These are phyloP conservation scores for Mastomys coucha DNA, from an alignment of 2,113 vertebrate species.

Conservation along the genomic window DNA sequence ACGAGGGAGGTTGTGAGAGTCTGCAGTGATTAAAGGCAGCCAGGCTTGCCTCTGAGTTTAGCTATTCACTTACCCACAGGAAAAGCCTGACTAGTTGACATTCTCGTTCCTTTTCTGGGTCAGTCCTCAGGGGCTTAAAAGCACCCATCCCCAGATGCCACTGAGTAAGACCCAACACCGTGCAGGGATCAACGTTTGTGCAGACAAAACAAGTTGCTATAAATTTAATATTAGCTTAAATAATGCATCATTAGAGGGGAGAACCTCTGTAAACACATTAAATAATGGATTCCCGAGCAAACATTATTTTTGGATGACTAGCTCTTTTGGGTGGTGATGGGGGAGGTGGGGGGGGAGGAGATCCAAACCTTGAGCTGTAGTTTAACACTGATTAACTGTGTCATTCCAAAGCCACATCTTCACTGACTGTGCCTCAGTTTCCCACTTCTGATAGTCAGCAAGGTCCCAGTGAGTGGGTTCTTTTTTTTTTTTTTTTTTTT, in stretches of 20 bases:
- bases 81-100: slow-evolving; percentile 25
- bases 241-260: slow-evolving; percentile 74
- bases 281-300: slow-evolving; percentile 73
- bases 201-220: slow-evolving; percentile 66
- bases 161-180: neutral
- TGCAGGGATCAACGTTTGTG: slow-evolving; percentile 36
- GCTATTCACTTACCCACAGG: neutral
- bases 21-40: neutral
- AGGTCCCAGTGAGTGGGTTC: neutral
- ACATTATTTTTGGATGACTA: slow-evolving; percentile 64
- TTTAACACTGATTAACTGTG: neutral
- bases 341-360: neutral
- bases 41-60: neutral
- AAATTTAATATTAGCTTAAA: slow-evolving; percentile 79
- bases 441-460: neutral
- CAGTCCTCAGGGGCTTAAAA: slow-evolving; percentile 48
- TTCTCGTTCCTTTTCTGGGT: slow-evolving; percentile 43
- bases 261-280: slow-evolving; percentile 72
- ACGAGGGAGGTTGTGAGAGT: neutral
- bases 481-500: neutral
- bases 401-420: neutral
- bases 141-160: neutral
- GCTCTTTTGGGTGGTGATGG: slow-evolving; percentile 36
- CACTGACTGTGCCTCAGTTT: neutral
- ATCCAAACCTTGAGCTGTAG: neutral